Percentiles rank a stretch among this genome's conserved stretches.
These are phyloP conservation scores for Cynoglossus semilaevis DNA, from an alignment of 2,113 vertebrate species.

Conservation along the genomic window DNA sequence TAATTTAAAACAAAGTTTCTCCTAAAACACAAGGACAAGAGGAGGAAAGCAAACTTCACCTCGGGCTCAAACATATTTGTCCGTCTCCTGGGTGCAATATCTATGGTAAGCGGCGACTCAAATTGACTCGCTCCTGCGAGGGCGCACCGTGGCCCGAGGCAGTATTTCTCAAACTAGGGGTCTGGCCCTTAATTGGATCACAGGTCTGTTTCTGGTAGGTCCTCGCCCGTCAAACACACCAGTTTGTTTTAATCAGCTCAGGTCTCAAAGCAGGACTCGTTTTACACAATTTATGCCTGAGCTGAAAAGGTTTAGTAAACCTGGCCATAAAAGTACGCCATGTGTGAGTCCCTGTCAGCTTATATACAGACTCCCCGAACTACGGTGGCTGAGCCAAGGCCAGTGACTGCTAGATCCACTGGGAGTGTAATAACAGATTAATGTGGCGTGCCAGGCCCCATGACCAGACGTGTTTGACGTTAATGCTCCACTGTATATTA, in stretches of 20 bases:
- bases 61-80: constrained; percentile 26
- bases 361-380: constrained; percentile 24
- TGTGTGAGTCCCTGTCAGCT: constrained; percentile 59
- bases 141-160: constrained; percentile 27
- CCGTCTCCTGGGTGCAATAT: constrained; percentile 42
- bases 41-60: constrained; percentile 18
- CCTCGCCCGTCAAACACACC: constrained; percentile 59
- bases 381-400: constrained; percentile 62
- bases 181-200: constrained; percentile 66
- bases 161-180: constrained; percentile 44
- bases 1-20: constrained; percentile 3
- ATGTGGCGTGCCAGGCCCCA: constrained; percentile 68
- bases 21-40: constrained; percentile 9
- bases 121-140: constrained; percentile 12
- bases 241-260: constrained; percentile 72
- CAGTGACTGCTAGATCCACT: constrained; percentile 63
- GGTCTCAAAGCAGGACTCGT: constrained; percentile 61
- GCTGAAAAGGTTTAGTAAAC: constrained; percentile 55
- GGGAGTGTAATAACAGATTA: constrained; percentile 73
- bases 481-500: constrained; percentile 79
- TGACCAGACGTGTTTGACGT: constrained; percentile 78
- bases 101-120: constrained; percentile 22
- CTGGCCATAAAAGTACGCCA: constrained; percentile 47
- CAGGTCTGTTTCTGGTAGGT: constrained; percentile 65
- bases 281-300: constrained; percentile 66